Percentiles rank a stretch among this genome's conserved stretches.
Conservation (phyloP, 2,888 invertebrate species). For the Ochropacha duplaris region DNA sequence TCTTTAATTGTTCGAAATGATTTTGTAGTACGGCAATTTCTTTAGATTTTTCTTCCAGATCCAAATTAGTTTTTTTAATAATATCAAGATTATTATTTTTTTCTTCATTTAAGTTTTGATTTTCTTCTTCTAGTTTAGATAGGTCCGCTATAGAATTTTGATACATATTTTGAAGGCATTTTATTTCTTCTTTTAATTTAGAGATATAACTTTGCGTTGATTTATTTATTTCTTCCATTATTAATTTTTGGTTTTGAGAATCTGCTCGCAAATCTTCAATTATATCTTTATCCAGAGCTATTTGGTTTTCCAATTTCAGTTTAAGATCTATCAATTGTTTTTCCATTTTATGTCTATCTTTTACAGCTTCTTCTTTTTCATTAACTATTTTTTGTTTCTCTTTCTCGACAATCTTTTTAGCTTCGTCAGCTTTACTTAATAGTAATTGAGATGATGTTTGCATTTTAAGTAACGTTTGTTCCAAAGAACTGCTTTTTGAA, state of each 20-base stretch:
- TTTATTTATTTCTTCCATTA: constrained; percentile 58
- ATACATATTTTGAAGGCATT: constrained; percentile 50
- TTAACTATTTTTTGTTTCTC: constrained; percentile 66
- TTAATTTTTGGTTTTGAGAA: constrained; percentile 61
- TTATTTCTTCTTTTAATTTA: constrained; percentile 59
- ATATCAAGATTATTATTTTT: constrained; percentile 31
- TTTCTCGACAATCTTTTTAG: constrained; percentile 64
- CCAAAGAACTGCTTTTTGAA: constrained; percentile 47
- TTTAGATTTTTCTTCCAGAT: constrained; percentile 45
- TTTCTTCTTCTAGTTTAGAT: constrained; percentile 44
- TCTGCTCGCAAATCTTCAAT: constrained; percentile 65
- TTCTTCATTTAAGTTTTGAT: constrained; percentile 33
- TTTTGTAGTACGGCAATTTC: constrained; percentile 47
- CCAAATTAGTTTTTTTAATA: constrained; percentile 35
- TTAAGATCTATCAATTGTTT: constrained; percentile 50
- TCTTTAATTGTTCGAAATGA: constrained; percentile 40
- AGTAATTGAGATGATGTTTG: constrained; percentile 68
- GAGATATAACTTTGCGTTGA: constrained; percentile 50
- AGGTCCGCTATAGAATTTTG: constrained; percentile 44
- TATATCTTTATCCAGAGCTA: constrained; percentile 41
- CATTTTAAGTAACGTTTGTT: constrained; percentile 59
- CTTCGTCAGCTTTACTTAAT: constrained; percentile 69
- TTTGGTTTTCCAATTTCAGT: constrained; percentile 53
- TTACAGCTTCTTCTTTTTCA: constrained; percentile 69
- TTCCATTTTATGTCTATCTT: constrained; percentile 53